Percentiles rank a stretch among this genome's conserved stretches.
Conservation (phyloP, 2,113 vertebrate species). For the Rutilus rutilus region DNA sequence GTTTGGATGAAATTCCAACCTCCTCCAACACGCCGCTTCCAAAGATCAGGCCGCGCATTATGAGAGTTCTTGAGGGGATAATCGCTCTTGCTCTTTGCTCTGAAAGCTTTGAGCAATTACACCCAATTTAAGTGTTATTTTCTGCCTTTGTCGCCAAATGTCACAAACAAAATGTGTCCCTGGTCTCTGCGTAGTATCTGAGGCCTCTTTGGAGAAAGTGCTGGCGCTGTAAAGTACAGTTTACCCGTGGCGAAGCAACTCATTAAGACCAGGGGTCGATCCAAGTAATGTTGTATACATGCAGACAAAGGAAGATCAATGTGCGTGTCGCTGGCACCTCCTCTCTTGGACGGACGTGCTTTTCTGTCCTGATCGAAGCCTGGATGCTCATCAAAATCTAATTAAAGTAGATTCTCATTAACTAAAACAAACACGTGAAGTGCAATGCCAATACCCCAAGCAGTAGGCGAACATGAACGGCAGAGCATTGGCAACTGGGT, state of each 20-base stretch:
- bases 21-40: not conserved
- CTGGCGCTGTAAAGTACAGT: not conserved
- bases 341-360: constrained; percentile 34
- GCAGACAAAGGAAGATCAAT: constrained; percentile 47
- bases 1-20: not conserved
- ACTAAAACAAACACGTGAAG: constrained; percentile 64
- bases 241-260: not conserved
- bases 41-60: constrained; percentile 10
- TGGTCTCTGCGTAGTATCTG: not conserved
- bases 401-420: constrained; percentile 64
- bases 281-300: not conserved
- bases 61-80: not conserved
- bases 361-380: constrained; percentile 54
- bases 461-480: constrained; percentile 7
- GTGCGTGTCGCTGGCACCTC: constrained; percentile 45
- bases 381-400: constrained; percentile 65
- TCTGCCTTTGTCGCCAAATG: not conserved
- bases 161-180: not conserved
- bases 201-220: not conserved
- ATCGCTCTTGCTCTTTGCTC: constrained; percentile 7
- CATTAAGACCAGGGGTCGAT: not conserved
- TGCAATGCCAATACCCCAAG: constrained; percentile 50
- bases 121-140: constrained; percentile 29
- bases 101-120: constrained; percentile 51
- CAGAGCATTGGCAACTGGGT: constrained; percentile 16